Percentiles rank a stretch among this genome's conserved stretches.
phyloP scores from a whole-genome alignment of 2,113 vertebrate species.

The Myotis lucifugus region DNA sequence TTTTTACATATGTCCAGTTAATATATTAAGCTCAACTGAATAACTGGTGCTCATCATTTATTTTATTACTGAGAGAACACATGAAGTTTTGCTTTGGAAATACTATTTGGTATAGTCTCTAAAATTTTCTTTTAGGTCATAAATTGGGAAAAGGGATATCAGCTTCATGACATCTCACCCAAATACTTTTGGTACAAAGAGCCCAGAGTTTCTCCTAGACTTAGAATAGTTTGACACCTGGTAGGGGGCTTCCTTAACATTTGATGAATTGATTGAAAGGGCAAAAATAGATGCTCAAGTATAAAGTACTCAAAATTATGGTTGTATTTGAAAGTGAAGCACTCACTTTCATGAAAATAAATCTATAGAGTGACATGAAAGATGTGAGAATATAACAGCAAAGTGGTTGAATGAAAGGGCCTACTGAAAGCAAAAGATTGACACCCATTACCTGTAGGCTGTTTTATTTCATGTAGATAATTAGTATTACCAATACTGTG shows the following conservation, averaged over 20 bases:
- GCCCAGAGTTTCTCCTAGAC: not conserved
- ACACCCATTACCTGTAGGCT: not conserved
- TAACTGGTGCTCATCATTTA: not conserved
- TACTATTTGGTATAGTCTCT: not conserved
- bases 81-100: not conserved
- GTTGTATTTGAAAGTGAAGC: not conserved
- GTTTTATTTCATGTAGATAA: not conserved
- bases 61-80: not conserved
- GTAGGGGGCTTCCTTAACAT: not conserved
- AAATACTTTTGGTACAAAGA: not conserved
- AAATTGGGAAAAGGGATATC: not conserved
- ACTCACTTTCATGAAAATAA: not conserved
- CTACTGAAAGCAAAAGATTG: not conserved
- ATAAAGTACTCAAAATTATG: not conserved
- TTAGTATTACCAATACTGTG: not conserved
- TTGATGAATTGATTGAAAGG: not conserved
- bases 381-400: not conserved
- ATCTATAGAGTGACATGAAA: not conserved
- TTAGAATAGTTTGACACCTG: not conserved
- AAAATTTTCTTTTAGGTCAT: not conserved
- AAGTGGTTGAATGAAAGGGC: not conserved
- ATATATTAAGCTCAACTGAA: not conserved
- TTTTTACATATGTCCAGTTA: not conserved
- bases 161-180: not conserved
- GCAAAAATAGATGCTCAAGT: not conserved